Conservation (phyloP, 2,113 vertebrate species). For the Mesitornis unicolor region DNA sequence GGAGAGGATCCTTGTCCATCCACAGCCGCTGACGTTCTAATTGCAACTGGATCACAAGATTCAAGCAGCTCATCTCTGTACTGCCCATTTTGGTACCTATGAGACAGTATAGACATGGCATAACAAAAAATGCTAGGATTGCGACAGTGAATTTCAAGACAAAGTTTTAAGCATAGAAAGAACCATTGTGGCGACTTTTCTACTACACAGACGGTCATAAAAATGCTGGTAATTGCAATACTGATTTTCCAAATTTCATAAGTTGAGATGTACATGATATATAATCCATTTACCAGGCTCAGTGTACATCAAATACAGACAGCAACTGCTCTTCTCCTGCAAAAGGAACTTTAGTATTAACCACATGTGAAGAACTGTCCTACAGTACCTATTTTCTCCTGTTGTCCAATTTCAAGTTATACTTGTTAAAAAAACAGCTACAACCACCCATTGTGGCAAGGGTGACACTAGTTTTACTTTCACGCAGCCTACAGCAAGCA, state of each 20-base stretch:
- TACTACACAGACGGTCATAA: not conserved
- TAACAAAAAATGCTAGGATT: not conserved
- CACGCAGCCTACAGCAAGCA: not conserved
- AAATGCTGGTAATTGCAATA: not conserved
- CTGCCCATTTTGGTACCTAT: not conserved
- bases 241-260: not conserved
- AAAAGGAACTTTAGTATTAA: not conserved
- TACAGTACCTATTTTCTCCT: not conserved
- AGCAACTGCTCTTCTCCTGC: not conserved
- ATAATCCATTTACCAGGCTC: not conserved
- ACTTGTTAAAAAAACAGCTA: not conserved
- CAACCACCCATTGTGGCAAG: not conserved
- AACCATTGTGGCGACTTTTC: not conserved
- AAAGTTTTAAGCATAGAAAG: not conserved
- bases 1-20: not conserved
- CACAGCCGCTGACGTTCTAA: not conserved
- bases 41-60: fast-evolving
- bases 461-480: not conserved
- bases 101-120: not conserved
- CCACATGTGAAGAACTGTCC: not conserved
- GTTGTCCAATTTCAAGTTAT: not conserved
- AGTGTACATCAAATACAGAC: not conserved
- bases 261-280: not conserved
- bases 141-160: not conserved
- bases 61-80: not conserved